A percentile compares a stretch with the other conserved stretches of the same genome.
phyloP scores from a whole-genome alignment of 1,140 invertebrate species.

The Artemia franciscana region DNA sequence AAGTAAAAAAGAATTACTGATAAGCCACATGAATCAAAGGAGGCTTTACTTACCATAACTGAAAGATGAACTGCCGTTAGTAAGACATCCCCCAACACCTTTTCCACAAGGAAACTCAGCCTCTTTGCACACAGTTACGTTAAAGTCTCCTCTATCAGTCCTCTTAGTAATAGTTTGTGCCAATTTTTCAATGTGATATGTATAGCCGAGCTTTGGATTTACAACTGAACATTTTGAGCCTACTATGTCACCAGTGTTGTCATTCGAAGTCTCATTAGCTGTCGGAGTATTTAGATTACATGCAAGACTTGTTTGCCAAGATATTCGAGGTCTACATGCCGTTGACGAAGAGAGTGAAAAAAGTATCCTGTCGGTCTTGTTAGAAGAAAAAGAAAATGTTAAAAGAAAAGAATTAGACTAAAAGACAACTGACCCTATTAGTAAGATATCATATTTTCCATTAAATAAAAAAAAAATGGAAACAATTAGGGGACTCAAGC shows the following conservation, averaged over 20 bases:
- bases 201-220: neutral
- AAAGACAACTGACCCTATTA: no score
- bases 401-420: no score
- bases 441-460: no score
- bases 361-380: no score
- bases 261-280: neutral
- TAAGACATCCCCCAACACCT: neutral
- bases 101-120: neutral
- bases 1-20: no score
- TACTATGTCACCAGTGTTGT: neutral
- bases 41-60: neutral
- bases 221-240: neutral
- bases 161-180: neutral
- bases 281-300: neutral
- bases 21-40: no score
- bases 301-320: neutral
- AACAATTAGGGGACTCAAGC: no score
- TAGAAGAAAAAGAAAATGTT: no score
- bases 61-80: neutral
- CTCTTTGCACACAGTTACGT: neutral
- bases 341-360: neutral
- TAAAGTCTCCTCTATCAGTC: neutral
- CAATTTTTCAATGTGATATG: neutral
- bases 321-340: neutral
- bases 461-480: no score